Evolutionary conservation across 2,113 vertebrate species (phyloP), one percentile per base, ranked within the genome.

Genomic region (Helogale parvula): DNA sequence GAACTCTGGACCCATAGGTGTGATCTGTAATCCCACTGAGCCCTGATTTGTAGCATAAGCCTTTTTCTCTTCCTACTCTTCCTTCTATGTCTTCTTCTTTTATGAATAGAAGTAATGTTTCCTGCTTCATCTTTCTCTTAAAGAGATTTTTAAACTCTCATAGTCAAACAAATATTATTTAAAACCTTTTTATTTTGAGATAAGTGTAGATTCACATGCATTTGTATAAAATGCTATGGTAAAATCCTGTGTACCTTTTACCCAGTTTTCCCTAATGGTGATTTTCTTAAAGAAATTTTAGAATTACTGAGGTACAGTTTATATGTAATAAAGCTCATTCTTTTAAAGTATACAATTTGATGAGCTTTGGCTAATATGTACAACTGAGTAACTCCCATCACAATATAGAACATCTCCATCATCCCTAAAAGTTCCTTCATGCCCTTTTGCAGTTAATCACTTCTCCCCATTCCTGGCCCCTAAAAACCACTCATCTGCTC

Each of bases 221-320:
- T 72, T 45, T 94, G 45, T 77, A 47, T 2, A 57, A 89, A 95
- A 83, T 57, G 17, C 33, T 74, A 19, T 23, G 54, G 50, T 93
- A 94, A 92, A 92, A 29, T 72, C 25, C 25, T 57, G 21, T 71
- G 8, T 72, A 71, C 9, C 10, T 83, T 94, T 82, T 65, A 86
- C 3, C 13, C 76, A 52, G 7, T 76, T 84, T 94, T 15, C 35
- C 5, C 9, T 52, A 88, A 85, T 71, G n/a, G 21, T 38, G 54
- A 57, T 12, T 69, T 86, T 77, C 90, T 85, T 84, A 81, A 85
- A 94, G 31, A 90, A 14, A 90, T 57, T 95, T 92, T 29, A 71
- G 80, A 87, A 86, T 89, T 92, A 76, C 29, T 41, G 16, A 90
- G 33, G 4, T 85, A 38, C 63, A 79, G 92, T 60, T 95, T 81